Base-by-base conservation (phyloP, 2,113 vertebrate species). In the Paracanthobrama guichenoti region DNA sequence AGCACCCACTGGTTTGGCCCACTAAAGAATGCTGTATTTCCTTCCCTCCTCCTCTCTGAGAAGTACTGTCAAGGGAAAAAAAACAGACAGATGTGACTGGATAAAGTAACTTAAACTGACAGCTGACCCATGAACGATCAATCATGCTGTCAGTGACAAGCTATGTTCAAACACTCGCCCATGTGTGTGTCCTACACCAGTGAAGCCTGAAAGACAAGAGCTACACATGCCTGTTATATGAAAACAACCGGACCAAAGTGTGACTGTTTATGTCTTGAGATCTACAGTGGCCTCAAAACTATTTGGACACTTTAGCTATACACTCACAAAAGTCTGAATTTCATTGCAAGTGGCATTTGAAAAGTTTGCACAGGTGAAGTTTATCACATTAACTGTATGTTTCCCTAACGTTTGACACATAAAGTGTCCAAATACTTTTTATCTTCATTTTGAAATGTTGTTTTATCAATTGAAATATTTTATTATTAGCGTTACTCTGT, bases 61-160 rank as follows among this genome's bases (percentile, higher is more conserved):
- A 24, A 73, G 39, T 22, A 28, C 42, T 20, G 46, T 18, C 46
- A 4, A 77, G 20, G 20, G 55, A 78, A 42, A 53, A 64, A 42
- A 42, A 62, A 39, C 35, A 14, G 44, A 57, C 66, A 53, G 71
- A 74, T 74, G 71, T 48, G 71, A 74, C 44, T 74, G 71, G 71
- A 74, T 74, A 48, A 74, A 74, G 71, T 74, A 74, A 48, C 42
- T 26, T 8, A 26, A 48, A 74, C 11, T 74, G 44, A 74, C n/a
- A 74, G 48, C 14, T 55, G 60, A 78, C 5, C 83, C 50, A 24
- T 5, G n/a, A 74, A 3, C 6, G n/a, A 48, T 48, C 71, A 74
- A 48, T 74, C 71, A 26, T 74, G 39, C 44, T 74, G 71, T 74
- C 71, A 74, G 44, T 48, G 60, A 42, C 14, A 53, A 76, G 60